Evolutionary conservation across 2,888 invertebrate genomes (phyloP), one percentile per base, ranked within the genome.

Genomic region (Pseudococcus jackbeardsleyi): DNA sequence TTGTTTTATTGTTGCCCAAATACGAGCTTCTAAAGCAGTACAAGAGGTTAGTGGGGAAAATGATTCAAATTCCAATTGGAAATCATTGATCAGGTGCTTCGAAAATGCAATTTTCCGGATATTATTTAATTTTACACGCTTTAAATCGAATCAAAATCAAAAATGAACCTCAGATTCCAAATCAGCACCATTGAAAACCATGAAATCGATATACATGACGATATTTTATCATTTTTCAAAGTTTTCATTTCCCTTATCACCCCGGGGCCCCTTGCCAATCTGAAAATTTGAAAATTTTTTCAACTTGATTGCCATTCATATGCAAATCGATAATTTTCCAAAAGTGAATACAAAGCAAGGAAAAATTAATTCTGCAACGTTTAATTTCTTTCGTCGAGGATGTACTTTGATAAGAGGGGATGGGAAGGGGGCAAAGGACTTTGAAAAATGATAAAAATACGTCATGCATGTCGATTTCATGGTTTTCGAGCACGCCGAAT

Each of bases 181-280:
- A 3, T 59, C 59, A 59, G 59, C 59, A 5, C 59, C n/a, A n/a
- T 59, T 7, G n/a, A 59, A 59, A 59, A 59, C 59, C 59, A 59
- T n/a, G 17, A n/a, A 59, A 59, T 59, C 59, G 59, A 59, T 59
- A 59, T n/a, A n/a, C 59, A 59, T 59, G 59, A 59, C 59, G n/a
- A n/a, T 59, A n/a, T 59, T n/a, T 59, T 59, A 59, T 59, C 59
- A 59, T 59, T 59, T 59, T n/a, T 59, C n/a, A 17, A 33, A 33
- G 6, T 15, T 7, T 42, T 42, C 42, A 42, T 42, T 42, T 42
- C 0, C 39, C 0, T n/a, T 0, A 15, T 8, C n/a, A n/a, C n/a
- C 59, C 17, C 59, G n/a, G n/a, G n/a, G 0, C 59, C n/a, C 17
- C n/a, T 5, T 33, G 26, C 59, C 17, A 15, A 59, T 7, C n/a